Conservation (phyloP, 2,113 vertebrate species). For the Sebastes fasciatus region DNA sequence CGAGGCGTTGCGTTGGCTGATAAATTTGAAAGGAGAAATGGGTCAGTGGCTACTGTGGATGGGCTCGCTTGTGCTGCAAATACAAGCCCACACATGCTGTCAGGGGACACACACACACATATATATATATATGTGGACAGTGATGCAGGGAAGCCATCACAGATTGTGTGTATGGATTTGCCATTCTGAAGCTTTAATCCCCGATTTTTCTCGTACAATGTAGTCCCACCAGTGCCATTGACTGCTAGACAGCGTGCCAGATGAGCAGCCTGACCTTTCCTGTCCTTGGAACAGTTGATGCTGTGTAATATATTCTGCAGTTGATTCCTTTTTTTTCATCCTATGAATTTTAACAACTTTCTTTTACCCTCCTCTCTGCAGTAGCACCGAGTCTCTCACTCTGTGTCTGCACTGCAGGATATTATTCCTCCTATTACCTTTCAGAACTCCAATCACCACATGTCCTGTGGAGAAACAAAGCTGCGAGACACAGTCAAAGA, state of each 20-base stretch:
- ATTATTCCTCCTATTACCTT: conserved; percentile 77
- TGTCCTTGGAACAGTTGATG: conserved; percentile 74
- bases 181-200: conserved; percentile 60
- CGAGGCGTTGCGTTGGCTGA: conserved; percentile 33
- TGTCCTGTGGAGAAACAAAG: conserved; percentile 77
- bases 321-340: conserved; percentile 72
- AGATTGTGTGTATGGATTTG: conserved; percentile 55
- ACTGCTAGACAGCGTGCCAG: conserved; percentile 57
- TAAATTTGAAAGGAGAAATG: conserved; percentile 50
- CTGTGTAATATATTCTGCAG: conserved; percentile 78
- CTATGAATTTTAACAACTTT: conserved; percentile 83
- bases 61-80: conserved; percentile 31
- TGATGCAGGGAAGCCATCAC: conserved; percentile 45
- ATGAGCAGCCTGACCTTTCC: conserved; percentile 75
- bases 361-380: conserved; percentile 23
- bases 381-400: conserved; percentile 44
- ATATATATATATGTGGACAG: conserved; percentile 35
- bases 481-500: conserved; percentile 51
- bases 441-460: conserved; percentile 74
- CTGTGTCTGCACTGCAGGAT: conserved; percentile 64
- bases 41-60: conserved; percentile 54
- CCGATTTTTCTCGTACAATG: conserved; percentile 43
- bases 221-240: conserved; percentile 45
- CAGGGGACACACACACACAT: conserved; percentile 6
- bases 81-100: conserved; percentile 42